These are phyloP conservation scores for Eremobia ochroleuca DNA, from an alignment of 2,888 invertebrate species.

Conservation along the genomic window DNA sequence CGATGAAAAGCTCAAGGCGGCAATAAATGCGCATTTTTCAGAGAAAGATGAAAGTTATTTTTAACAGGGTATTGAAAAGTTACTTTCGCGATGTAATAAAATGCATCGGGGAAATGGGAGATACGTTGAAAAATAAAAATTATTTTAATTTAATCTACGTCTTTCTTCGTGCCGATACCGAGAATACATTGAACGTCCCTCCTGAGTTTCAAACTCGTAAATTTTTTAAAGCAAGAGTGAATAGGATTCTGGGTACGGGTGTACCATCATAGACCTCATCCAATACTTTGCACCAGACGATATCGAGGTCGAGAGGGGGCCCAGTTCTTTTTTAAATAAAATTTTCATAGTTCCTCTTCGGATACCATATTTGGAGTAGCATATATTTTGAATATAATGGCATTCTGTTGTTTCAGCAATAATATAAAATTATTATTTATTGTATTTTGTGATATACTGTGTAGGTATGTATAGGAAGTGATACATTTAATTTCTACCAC, in stretches of 20 bases:
- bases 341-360: not conserved
- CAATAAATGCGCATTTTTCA: no score
- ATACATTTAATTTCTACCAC: conserved; percentile 4
- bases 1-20: no score
- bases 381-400: not conserved
- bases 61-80: no score
- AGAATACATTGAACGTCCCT: no score
- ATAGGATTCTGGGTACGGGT: no score
- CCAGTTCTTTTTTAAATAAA: not conserved
- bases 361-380: not conserved
- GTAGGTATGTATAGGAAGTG: not conserved
- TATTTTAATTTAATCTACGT: no score
- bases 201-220: not conserved
- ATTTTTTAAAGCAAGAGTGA: not conserved
- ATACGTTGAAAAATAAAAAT: no score
- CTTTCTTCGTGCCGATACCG: no score
- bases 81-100: no score
- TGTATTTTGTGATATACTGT: not conserved
- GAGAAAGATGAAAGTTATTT: no score
- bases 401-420: not conserved
- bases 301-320: not conserved
- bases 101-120: no score
- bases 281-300: not conserved
- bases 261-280: not conserved
- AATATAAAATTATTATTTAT: not conserved